phyloP scores from a whole-genome alignment of 2,797 vertebrate species.

The Anguilla pacifica region DNA sequence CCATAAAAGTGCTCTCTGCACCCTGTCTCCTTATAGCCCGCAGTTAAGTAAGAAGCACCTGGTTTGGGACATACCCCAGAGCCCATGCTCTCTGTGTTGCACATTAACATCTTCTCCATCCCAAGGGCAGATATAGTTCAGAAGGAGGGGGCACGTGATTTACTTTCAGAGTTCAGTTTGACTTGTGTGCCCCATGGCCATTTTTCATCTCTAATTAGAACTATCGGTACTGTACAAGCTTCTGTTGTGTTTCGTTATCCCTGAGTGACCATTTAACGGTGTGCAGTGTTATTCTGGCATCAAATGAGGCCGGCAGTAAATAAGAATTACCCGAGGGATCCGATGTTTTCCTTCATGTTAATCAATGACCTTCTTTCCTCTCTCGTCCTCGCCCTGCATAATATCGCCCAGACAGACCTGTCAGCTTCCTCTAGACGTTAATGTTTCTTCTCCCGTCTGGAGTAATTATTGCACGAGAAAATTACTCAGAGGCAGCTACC shows the following conservation, averaged over 20 bases:
- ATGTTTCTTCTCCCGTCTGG: neutral
- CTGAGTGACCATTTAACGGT: slow-evolving; percentile 13
- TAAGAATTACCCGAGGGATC: slow-evolving; percentile 14
- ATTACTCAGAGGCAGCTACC: neutral
- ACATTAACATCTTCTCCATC: neutral
- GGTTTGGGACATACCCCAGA: neutral
- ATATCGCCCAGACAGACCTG: neutral
- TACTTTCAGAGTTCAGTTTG: neutral
- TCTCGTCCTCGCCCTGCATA: neutral
- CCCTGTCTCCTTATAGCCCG: neutral
- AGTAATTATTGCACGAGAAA: slow-evolving; percentile 9
- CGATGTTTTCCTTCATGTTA: slow-evolving; percentile 10
- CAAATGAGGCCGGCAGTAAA: slow-evolving; percentile 9
- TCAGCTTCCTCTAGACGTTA: slow-evolving; percentile 3
- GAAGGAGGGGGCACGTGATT: neutral
- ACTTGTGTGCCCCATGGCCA: neutral
- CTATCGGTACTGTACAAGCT: slow-evolving; percentile 2
- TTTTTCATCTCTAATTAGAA: slow-evolving; percentile 20
- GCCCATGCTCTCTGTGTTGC: neutral
- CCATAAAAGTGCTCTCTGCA: neutral
- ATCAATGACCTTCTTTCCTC: slow-evolving; percentile 28
- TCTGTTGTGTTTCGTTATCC: neutral
- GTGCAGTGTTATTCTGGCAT: neutral
- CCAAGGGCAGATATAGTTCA: neutral
- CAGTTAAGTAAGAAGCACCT: neutral